Conservation (phyloP, 2,888 invertebrate species). For the Opisthograptis luteolata region DNA sequence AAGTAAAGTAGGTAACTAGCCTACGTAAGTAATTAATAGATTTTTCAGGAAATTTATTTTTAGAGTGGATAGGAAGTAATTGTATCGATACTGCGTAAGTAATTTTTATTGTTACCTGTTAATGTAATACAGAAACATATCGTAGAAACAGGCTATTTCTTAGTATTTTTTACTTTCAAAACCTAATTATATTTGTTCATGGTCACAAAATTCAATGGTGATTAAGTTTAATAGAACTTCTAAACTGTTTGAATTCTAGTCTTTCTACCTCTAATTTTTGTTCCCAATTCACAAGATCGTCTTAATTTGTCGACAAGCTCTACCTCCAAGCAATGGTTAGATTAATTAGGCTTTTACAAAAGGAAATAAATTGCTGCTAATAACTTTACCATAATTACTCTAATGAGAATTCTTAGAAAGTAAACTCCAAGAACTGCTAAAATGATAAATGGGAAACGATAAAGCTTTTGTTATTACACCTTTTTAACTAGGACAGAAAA, state of each 20-base stretch:
- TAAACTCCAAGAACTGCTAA: conserved; percentile 1
- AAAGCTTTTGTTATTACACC: conserved; percentile 9
- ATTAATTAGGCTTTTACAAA: conserved; percentile 11
- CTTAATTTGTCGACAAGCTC: neutral
- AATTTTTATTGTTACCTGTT: too few species aligned
- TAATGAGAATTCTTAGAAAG: conserved; percentile 22
- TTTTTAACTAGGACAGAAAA: conserved; percentile 30
- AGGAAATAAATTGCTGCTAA: conserved; percentile 5
- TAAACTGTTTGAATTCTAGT: neutral
- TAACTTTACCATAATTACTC: conserved; percentile 9
- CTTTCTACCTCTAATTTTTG: neutral
- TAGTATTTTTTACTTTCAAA: too few species aligned
- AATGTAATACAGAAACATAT: too few species aligned
- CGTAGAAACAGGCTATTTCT: too few species aligned
- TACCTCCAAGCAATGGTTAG: conserved; percentile 4
- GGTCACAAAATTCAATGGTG: too few species aligned
- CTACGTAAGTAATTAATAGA: too few species aligned
- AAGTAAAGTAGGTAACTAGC: too few species aligned
- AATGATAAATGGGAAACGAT: conserved; percentile 21
- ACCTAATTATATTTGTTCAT: too few species aligned
- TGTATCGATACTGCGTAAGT: too few species aligned
- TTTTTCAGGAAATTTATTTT: too few species aligned
- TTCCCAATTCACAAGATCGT: neutral
- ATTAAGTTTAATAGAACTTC: too few species aligned
- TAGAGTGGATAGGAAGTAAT: too few species aligned